These are phyloP conservation scores for Cyrtorhinus lividipennis DNA, from an alignment of 1,140 invertebrate genomes.

Conservation along the genomic window DNA sequence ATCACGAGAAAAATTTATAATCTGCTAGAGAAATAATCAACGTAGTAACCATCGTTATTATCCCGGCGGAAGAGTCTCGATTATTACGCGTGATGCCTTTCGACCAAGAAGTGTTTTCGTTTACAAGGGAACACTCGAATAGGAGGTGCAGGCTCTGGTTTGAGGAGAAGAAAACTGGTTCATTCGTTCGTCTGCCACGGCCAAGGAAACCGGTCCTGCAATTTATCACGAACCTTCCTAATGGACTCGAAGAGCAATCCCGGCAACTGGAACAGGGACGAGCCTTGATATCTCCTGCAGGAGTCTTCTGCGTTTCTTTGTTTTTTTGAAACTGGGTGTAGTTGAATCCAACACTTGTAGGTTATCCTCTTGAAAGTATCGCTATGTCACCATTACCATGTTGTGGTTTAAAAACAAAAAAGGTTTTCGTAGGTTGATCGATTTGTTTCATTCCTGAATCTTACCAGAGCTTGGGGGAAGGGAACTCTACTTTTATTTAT, in stretches of 20 bases:
- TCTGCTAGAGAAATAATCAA: too few species aligned
- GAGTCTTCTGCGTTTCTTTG: too few species aligned
- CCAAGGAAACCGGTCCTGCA: constrained; percentile 5
- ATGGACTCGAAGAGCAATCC: constrained; percentile 6
- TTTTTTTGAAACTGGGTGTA: too few species aligned
- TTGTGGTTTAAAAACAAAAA: too few species aligned
- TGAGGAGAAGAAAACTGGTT: neutral
- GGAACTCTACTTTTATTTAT: too few species aligned
- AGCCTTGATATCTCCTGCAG: neutral
- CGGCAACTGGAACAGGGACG: neutral
- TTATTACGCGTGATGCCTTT: neutral
- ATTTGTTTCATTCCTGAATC: too few species aligned
- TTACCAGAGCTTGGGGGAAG: too few species aligned
- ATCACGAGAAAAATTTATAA: neutral
- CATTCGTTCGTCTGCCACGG: constrained; percentile 3
- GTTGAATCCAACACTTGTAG: too few species aligned
- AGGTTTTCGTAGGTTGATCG: too few species aligned
- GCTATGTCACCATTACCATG: too few species aligned
- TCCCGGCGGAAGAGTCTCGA: neutral
- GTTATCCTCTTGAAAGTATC: too few species aligned
- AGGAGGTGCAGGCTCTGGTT: neutral
- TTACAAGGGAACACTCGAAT: neutral
- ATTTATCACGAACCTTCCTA: constrained; percentile 1
- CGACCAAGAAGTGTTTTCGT: neutral
- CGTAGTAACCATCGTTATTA: neutral